Evolutionary conservation across 2,113 vertebrate species (phyloP), one percentile per base, ranked within the genome.

Genomic region (Ochotona princeps): DNA sequence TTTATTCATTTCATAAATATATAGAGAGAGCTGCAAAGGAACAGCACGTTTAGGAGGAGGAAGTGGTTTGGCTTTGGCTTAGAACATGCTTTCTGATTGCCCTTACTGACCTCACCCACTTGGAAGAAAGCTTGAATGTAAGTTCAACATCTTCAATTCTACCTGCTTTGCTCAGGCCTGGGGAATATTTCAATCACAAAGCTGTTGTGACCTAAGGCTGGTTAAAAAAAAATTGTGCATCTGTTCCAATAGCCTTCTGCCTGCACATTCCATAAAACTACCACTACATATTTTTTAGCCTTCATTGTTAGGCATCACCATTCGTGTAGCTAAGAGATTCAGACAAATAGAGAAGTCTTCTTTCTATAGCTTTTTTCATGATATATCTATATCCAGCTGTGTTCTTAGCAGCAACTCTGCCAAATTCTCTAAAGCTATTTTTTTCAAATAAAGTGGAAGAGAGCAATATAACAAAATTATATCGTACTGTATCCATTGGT

Each of bases 251-350:
- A 83, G 63, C 66, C 44, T 73, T 13, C 76, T 91, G 38, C 12
- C 76, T 91, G 0, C 54, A 82, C 47, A 32, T 28, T 92, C 20
- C 81, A 38, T 7, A 6, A 95, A 95, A 20, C 44, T 93, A 8
- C n/a, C 15, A 92, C 47, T 83, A 69, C 49, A 70, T 67, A 74
- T n/a, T 65, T 32, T 92, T 76, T 51, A 5, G 26, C 96, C 12
- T 96, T 97, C 66, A 87, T 93, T 91, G 18, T 95, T 92, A 96
- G 76, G 80, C 70, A 91, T 92, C 93, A 87, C 30, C 94, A 89
- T 94, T 30, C 28, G 76, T 57, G 66, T 60, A 93, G 85, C n/a
- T 44, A 79, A 78, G n/a, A 95, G 28, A 12, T 54, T 76, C 76
- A 9, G 0, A 96, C 81, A 66, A 80, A 96, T 35, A 89, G 69